Evolutionary conservation across 2,113 vertebrate genomes (phyloP), one percentile per base, ranked within the genome.

Genomic region (Lathamus discolor): DNA sequence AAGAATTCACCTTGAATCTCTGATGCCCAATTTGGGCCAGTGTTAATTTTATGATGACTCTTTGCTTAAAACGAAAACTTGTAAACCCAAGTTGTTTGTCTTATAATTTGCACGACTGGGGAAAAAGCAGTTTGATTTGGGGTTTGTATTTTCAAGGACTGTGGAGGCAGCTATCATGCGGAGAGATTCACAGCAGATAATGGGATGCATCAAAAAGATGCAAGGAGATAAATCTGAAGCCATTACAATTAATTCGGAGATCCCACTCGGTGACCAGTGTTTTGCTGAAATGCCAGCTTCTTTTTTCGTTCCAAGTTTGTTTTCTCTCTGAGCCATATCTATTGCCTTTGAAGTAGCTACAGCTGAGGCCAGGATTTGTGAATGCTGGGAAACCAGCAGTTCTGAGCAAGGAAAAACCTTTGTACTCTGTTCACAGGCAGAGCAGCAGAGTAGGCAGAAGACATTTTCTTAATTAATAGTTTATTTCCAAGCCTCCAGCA

Each of bases 321-420:
- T 96, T 96, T 94, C 61, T 90, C 33, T 83, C 39, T 68, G 64
- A 93, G 61, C 92, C 3, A 1, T 96, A 95, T 96, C 95, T 94
- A 3, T 78, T 95, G 93, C 79, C 90, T 97, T 97, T 97, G 95
- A 97, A 96, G 96, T 93, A 81, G 68, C 88, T 96, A 52, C 35
- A 68, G 35, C 52, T 75, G 83, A 86, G 64, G 88, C 93, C 93
- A 94, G 69, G 88, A 64, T 81, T 93, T 88, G 86, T 92, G 57
- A 75, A 68, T 92, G 80, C 80, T 93, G 93, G 92, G 92, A 95
- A 97, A 92, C 51, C 88, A 96, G 83, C 92, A 86, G 76, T 90
- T 96, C 79, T 83, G 87, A 88, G 79, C 63, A 37, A 93, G 59
- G 68, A 29, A 88, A 94, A 92, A 39, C 55, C 64, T 96, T 96